Evolutionary conservation across 2,888 invertebrate genomes (phyloP), one percentile per base, ranked within the genome.

Genomic region (Adelphocoris suturalis): DNA sequence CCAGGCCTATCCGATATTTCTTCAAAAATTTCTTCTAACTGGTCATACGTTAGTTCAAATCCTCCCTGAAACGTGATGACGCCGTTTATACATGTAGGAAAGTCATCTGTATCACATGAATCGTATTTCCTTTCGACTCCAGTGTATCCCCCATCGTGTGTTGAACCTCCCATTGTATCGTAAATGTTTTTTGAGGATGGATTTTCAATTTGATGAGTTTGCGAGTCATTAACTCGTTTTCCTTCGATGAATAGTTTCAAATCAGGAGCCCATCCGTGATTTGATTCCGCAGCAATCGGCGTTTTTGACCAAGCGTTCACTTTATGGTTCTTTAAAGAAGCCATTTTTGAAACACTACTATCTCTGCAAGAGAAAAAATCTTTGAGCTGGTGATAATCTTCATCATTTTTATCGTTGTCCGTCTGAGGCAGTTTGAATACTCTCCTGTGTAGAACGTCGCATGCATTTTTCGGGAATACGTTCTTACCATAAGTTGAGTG

Each of bases 211-310:
- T 23, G 7, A 12, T 27, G 68, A 68, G 5, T n/a, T 68, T 23
- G 23, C 3, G 68, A 27, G 23, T 23, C 68, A 19, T 23, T 52
- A 52, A 82, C 12, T 23, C 1, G 16, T 52, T 52, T 52, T 13
- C 82, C 82, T n/a, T 13, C 82, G 11, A 82, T 82, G 82, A 82
- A 82, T 11, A 82, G 46, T 11, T 82, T 16, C 52, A 82, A 4
- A 16, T 14, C 19, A 78, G 78, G 78, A 23, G 11, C 11, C 23
- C 23, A 27, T 12, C 23, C 68, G 27, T 68, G 68, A 9, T 68
- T 68, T 7, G 68, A 27, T 23, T 13, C 68, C 11, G 14, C 0
- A 57, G 14, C n/a, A 16, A 19, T 68, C 9, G 12, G 2, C 12
- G 68, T 7, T 68, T 7, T 9, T 23, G 68, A 7, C 68, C 7